These are phyloP conservation scores for Aspidoscelis tigris DNA, from an alignment of 2,113 vertebrate species.

Conservation along the genomic window DNA sequence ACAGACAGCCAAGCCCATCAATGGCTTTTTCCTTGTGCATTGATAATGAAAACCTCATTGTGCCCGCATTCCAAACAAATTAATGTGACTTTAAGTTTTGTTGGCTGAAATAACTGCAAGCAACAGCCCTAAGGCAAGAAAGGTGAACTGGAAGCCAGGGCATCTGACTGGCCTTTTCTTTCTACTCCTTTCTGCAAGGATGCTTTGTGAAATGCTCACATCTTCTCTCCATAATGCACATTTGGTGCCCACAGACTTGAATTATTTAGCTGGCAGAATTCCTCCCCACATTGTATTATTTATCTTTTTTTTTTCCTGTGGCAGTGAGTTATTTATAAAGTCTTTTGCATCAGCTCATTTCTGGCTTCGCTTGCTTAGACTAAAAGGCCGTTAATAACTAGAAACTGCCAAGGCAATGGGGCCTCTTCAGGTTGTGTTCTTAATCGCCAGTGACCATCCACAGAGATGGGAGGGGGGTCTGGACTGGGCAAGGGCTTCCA, in stretches of 20 bases:
- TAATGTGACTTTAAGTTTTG: background rate
- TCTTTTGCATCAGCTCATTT: background rate
- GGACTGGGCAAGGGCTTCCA: too few species aligned
- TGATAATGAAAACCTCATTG: background rate
- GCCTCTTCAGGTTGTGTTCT: background rate
- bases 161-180: background rate
- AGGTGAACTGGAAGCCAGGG: background rate
- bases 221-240: background rate
- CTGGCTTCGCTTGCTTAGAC: background rate
- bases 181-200: background rate
- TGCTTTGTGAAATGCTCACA: background rate
- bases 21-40: background rate
- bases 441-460: background rate
- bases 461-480: background rate
- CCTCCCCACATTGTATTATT: constrained; percentile 7
- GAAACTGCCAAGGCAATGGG: background rate
- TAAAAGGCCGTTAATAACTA: background rate
- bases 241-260: background rate
- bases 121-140: too few species aligned
- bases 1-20: too few species aligned
- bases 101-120: background rate
- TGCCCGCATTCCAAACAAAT: background rate
- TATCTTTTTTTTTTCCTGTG: background rate
- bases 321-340: background rate
- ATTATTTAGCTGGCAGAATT: constrained; percentile 1